Conservation (phyloP, 2,113 vertebrate species). For the Patagioenas fasciata region DNA sequence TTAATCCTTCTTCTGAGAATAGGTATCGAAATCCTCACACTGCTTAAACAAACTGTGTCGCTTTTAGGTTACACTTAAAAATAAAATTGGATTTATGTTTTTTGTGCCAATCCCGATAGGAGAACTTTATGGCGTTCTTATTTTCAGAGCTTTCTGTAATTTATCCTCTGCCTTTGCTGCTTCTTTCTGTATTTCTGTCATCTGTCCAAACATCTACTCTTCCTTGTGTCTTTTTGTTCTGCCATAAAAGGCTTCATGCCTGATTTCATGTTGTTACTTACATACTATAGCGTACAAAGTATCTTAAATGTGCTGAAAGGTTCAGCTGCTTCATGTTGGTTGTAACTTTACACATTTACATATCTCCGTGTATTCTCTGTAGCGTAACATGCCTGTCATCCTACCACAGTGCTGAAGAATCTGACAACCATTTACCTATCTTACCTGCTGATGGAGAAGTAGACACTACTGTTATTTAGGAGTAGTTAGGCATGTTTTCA, state of each 20-base stretch:
- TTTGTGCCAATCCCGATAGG: not conserved
- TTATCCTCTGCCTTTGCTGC: not conserved
- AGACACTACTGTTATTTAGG: not conserved
- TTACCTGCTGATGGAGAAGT: not conserved
- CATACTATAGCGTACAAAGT: not conserved
- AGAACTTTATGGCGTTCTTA: not conserved
- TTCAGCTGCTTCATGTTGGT: not conserved
- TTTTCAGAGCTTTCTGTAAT: not conserved
- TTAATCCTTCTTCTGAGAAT: not conserved
- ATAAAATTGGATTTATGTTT: not conserved
- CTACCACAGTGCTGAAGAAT: not conserved
- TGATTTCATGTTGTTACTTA: not conserved
- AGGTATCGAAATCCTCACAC: not conserved
- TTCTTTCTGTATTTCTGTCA: not conserved
- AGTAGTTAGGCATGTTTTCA: not conserved
- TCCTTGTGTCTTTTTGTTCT: not conserved
- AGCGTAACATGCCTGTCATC: not conserved
- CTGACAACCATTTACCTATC: not conserved
- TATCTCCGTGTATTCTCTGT: not conserved
- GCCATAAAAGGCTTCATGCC: not conserved
- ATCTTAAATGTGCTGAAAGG: not conserved
- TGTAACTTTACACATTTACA: not conserved
- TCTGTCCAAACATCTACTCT: not conserved
- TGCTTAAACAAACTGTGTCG: not conserved
- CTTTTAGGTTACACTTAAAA: not conserved